Conservation (phyloP, 2,113 vertebrate genomes). For the Alosa alosa region DNA sequence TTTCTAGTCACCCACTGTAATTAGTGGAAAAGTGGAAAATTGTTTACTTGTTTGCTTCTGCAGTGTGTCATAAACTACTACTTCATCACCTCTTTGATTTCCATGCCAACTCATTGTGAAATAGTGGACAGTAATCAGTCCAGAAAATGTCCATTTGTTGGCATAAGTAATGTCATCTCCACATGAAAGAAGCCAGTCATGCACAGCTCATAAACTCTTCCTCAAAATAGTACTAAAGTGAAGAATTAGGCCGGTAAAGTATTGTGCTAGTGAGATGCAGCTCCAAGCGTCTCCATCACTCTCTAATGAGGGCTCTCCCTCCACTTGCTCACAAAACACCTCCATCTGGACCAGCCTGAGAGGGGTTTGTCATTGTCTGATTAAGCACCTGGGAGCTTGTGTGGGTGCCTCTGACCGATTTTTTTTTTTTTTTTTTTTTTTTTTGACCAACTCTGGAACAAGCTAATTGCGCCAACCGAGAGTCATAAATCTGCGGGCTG, state of each 20-base stretch:
- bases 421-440: not conserved
- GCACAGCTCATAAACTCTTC: not conserved
- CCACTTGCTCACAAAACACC: slow-evolving; percentile 5
- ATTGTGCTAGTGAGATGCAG: not conserved
- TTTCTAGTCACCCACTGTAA: not conserved
- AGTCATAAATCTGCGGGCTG: slow-evolving; percentile 29
- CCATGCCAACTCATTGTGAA: not conserved
- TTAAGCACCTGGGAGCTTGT: slow-evolving; percentile 31
- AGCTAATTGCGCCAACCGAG: not conserved
- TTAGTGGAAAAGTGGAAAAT: not conserved
- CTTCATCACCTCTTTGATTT: not conserved
- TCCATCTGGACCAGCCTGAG: slow-evolving; percentile 30
- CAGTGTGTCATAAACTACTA: not conserved
- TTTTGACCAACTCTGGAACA: not conserved
- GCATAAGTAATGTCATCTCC: not conserved
- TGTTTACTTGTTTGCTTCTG: not conserved
- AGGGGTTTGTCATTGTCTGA: slow-evolving; percentile 32
- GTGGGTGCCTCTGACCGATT: not conserved
- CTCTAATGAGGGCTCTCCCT: slow-evolving; percentile 20
- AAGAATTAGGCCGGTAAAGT: not conserved
- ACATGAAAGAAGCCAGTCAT: not conserved
- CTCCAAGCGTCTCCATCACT: not conserved
- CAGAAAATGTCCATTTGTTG: not conserved
- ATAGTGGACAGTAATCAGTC: not conserved
- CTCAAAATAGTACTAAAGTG: not conserved